Evolutionary conservation across 1,140 invertebrate genomes (phyloP).

Genomic region (Stegodyphus mimosarum): DNA sequence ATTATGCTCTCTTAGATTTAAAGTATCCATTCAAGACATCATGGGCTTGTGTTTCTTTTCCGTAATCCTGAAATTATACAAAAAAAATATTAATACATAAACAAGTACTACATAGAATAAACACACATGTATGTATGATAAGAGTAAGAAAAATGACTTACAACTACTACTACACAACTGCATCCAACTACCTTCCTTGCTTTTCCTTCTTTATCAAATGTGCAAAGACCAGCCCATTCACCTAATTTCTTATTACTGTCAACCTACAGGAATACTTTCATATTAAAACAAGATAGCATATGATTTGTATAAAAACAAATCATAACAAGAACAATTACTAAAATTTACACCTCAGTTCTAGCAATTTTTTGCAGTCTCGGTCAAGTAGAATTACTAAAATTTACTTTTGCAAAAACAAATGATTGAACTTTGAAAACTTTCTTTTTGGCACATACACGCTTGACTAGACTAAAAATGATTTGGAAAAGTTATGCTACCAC

Average conservation of each 20-base stretch:
- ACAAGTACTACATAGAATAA: background rate
- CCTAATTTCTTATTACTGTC: constrained; percentile 99
- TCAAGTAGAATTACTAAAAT: too few species aligned
- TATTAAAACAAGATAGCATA: too few species aligned
- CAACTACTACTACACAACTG: constrained; percentile 97
- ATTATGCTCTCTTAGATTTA: constrained; percentile 69
- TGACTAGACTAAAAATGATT: too few species aligned
- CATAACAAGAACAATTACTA: too few species aligned
- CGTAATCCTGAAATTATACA: constrained; percentile 83
- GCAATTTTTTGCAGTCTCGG: too few species aligned
- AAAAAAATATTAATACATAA: background rate
- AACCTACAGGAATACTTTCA: constrained; percentile 71
- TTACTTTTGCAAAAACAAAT: too few species aligned
- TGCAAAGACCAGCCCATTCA: constrained; percentile 99
- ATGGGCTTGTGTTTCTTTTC: constrained; percentile 92
- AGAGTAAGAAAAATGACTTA: constrained; percentile 66
- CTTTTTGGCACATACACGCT: too few species aligned
- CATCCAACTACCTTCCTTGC: constrained; percentile 98
- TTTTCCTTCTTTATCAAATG: constrained; percentile 99
- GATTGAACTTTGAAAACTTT: too few species aligned
- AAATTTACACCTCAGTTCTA: too few species aligned
- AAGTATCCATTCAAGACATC: constrained; percentile 94
- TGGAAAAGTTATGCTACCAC: too few species aligned
- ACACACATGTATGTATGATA: background rate
- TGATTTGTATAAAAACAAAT: too few species aligned